A percentile compares a stretch with the other conserved stretches of the same genome.
phyloP scores from a whole-genome alignment of 2,888 invertebrate species.

The Dendrolimus houi region DNA sequence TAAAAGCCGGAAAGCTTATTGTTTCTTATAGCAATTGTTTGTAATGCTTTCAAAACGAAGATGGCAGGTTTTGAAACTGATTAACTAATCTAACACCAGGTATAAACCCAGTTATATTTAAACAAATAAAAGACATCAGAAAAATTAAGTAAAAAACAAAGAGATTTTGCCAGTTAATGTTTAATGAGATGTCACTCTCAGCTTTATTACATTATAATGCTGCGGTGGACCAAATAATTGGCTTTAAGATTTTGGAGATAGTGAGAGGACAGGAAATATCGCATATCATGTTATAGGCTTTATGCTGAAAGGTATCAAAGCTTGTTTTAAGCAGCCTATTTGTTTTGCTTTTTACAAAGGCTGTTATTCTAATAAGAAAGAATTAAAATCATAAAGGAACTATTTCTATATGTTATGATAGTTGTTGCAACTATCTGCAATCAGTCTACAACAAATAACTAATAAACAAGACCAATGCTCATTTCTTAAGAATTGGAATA shows the following conservation, averaged over 20 bases:
- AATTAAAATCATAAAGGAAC: no score
- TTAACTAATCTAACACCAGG: background rate
- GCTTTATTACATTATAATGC: background rate
- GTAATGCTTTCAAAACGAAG: background rate
- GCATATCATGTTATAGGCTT: constrained; percentile 15
- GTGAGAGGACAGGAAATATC: constrained; percentile 3
- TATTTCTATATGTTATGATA: no score
- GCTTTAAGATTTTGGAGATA: background rate
- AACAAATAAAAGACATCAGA: background rate
- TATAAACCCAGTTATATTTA: background rate
- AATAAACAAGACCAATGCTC: no score
- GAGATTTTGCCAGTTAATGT: background rate
- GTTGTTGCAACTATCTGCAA: no score
- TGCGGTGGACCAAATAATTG: background rate
- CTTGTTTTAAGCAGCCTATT: constrained; percentile 14
- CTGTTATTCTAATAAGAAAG: no score
- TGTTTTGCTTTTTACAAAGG: constrained; percentile 12
- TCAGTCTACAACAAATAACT: no score
- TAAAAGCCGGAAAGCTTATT: background rate
- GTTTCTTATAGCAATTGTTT: background rate
- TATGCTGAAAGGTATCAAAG: constrained; percentile 10
- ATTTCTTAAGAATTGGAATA: no score
- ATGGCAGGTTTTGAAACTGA: background rate
- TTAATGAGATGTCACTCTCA: background rate
- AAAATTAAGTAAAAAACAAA: background rate